Evolutionary conservation across 2,888 invertebrate species (phyloP).

Genomic region (Lasioglossum malachurum): DNA sequence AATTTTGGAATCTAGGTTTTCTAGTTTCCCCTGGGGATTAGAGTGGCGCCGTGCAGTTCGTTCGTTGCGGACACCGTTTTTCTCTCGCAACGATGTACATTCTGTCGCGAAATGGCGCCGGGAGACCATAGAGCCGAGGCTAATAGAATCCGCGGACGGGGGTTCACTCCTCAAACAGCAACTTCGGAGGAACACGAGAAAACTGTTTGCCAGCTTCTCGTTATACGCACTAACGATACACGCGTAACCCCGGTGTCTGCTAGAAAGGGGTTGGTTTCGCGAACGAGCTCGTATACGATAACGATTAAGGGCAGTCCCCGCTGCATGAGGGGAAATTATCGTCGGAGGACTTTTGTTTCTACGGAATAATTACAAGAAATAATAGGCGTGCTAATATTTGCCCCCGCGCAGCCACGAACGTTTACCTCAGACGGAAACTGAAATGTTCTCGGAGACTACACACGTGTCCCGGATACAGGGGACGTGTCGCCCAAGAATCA

Average conservation of each 20-base stretch:
- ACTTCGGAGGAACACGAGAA: slow-evolving; percentile 69
- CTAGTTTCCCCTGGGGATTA: neutral
- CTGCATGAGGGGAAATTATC: slow-evolving; percentile 66
- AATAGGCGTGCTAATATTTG: slow-evolving; percentile 54
- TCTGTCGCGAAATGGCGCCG: slow-evolving; percentile 40
- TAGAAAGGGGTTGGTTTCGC: slow-evolving; percentile 32
- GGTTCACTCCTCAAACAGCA: slow-evolving; percentile 60
- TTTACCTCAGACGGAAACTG: neutral
- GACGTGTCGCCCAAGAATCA: neutral
- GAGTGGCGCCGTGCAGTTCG: neutral
- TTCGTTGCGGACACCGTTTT: slow-evolving; percentile 15
- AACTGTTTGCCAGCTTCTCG: slow-evolving; percentile 68
- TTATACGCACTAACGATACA: slow-evolving; percentile 53
- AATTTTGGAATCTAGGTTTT: neutral
- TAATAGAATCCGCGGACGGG: slow-evolving; percentile 69
- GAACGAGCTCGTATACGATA: slow-evolving; percentile 62
- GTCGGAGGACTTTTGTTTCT: slow-evolving; percentile 60
- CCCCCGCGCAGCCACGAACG: slow-evolving; percentile 25
- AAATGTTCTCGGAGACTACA: neutral
- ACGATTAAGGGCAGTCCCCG: slow-evolving; percentile 58
- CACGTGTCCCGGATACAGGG: neutral
- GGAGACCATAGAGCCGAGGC: slow-evolving; percentile 60
- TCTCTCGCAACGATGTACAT: slow-evolving; percentile 12
- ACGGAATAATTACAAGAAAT: slow-evolving; percentile 56
- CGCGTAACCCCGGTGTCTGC: slow-evolving; percentile 19